phyloP scores from a whole-genome alignment of 2,797 vertebrate species.

The Anolis apletophallus region DNA sequence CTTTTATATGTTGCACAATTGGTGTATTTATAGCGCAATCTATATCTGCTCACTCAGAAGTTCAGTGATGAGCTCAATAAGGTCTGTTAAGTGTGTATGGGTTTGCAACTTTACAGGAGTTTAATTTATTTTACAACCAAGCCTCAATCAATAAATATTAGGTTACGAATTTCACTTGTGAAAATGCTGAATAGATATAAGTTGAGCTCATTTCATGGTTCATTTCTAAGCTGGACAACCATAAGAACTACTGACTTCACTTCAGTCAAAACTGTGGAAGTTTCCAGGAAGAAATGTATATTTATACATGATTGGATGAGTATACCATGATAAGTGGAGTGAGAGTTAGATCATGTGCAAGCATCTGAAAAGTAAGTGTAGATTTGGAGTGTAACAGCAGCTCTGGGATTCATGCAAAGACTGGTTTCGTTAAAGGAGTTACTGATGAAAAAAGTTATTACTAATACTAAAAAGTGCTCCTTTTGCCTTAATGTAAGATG shows the following conservation, averaged over 20 bases:
- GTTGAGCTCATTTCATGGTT: background rate
- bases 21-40: too few species aligned
- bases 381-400: background rate
- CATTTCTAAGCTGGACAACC: constrained; percentile 8
- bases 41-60: too few species aligned
- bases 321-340: background rate
- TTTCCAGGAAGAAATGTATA: background rate
- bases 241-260: background rate
- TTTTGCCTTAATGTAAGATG: background rate
- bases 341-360: background rate
- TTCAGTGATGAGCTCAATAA: too few species aligned
- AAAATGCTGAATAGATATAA: constrained; percentile 27
- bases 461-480: too few species aligned
- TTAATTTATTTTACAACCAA: constrained; percentile 11
- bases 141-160: background rate
- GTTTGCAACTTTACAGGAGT: background rate
- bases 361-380: background rate
- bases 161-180: constrained; percentile 25
- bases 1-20: too few species aligned
- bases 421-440: background rate
- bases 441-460: background rate
- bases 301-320: background rate
- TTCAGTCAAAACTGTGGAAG: background rate
- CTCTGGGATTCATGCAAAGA: background rate
- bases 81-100: background rate